These are phyloP conservation scores for Acleris laterana DNA, from an alignment of 2,888 invertebrate species.

Conservation along the genomic window DNA sequence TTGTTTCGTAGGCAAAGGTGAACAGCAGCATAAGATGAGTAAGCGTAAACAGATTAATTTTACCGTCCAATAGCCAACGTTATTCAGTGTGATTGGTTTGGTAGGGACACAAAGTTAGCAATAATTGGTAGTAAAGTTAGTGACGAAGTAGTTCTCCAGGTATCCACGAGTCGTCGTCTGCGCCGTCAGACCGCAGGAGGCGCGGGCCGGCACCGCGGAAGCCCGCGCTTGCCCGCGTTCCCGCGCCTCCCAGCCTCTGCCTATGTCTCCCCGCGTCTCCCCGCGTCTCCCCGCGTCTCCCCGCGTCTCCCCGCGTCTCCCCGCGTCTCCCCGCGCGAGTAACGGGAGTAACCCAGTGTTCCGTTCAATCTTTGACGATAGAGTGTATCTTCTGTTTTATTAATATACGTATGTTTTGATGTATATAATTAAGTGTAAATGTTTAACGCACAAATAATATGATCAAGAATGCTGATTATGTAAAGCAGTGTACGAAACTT, in stretches of 20 bases:
- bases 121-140: slow-evolving; percentile 66
- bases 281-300: slow-evolving; percentile 48
- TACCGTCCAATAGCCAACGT: slow-evolving; percentile 15
- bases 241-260: slow-evolving; percentile 55
- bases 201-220: slow-evolving; percentile 60
- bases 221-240: slow-evolving; percentile 80
- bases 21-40: slow-evolving; percentile 20
- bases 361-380: slow-evolving; percentile 73
- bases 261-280: slow-evolving; percentile 45
- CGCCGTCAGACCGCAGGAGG: slow-evolving; percentile 48
- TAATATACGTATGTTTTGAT: slow-evolving; percentile 82
- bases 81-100: slow-evolving; percentile 46
- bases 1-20: slow-evolving; percentile 5
- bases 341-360: slow-evolving; percentile 66
- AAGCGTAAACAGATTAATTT: slow-evolving; percentile 28
- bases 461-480: slow-evolving; percentile 67
- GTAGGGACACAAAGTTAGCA: slow-evolving; percentile 67
- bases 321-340: slow-evolving; percentile 20
- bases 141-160: slow-evolving; percentile 59
- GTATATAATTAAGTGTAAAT: slow-evolving; percentile 84
- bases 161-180: slow-evolving; percentile 53
- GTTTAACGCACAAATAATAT: slow-evolving; percentile 84
- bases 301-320: slow-evolving; percentile 17
- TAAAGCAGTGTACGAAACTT: slow-evolving; percentile 69
- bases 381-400: slow-evolving; percentile 76